phyloP scores from a whole-genome alignment of 2,888 invertebrate genomes.

The Drosophila tanythrix region DNA sequence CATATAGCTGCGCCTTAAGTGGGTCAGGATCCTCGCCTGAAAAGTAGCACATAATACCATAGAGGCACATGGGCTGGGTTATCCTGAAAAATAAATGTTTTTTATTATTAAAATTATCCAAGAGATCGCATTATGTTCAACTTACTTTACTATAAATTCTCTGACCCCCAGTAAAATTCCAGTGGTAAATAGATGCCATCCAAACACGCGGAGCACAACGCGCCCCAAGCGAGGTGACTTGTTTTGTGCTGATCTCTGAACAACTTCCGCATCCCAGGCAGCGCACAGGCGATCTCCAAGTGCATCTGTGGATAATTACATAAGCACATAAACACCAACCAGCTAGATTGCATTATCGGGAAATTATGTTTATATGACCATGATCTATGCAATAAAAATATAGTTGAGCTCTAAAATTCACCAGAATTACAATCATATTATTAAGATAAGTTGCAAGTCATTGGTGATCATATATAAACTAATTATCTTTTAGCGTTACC shows the following conservation, averaged over 20 bases:
- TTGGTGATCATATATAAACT: not conserved
- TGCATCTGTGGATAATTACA: constrained; percentile 22
- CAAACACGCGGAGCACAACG: constrained; percentile 40
- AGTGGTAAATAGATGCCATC: constrained; percentile 86
- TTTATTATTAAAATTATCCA: not conserved
- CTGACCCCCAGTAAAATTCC: constrained; percentile 87
- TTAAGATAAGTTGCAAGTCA: constrained; percentile 1
- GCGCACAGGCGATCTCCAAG: constrained; percentile 52
- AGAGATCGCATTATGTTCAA: not conserved
- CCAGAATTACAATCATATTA: constrained; percentile 86
- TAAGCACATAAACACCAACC: not conserved
- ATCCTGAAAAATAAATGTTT: constrained; percentile 85
- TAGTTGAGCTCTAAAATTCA: not conserved
- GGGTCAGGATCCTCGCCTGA: constrained; percentile 50
- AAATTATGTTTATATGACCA: not conserved
- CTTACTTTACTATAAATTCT: constrained; percentile 87
- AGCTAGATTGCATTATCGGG: not conserved
- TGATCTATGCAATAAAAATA: not conserved
- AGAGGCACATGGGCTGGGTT: constrained; percentile 88
- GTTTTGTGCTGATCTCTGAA: constrained; percentile 39
- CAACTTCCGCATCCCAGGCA: constrained; percentile 52
- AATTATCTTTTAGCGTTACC: constrained; percentile 12
- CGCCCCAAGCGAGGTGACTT: constrained; percentile 40
- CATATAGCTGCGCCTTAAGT: constrained; percentile 91
- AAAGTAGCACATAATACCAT: constrained; percentile 87